Conservation (phyloP, 2,888 invertebrate species). For the Podotricha telesiphe region DNA sequence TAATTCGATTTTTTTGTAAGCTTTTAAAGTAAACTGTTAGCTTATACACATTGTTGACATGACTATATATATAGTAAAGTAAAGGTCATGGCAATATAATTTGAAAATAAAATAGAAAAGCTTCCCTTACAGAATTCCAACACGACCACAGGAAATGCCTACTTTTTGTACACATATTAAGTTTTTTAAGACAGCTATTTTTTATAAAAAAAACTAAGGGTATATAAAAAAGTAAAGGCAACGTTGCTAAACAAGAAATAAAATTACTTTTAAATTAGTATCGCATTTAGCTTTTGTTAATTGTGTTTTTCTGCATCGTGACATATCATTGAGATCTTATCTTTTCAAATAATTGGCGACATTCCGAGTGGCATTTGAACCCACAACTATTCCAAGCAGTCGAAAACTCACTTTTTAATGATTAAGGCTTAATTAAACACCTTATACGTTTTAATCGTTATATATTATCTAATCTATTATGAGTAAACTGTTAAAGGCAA, state of each 20-base stretch:
- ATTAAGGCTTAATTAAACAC: background rate
- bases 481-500: background rate
- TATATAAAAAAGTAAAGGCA: background rate
- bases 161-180: background rate
- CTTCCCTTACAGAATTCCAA: background rate
- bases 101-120: background rate
- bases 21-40: too few species aligned
- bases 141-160: background rate
- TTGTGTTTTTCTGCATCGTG: background rate
- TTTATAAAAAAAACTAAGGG: background rate
- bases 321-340: too few species aligned
- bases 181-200: background rate
- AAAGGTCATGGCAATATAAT: slow-evolving; percentile 4
- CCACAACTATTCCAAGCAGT: background rate
- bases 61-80: background rate
- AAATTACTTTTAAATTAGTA: background rate
- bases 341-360: too few species aligned
- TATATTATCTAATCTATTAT: background rate
- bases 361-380: too few species aligned
- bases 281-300: background rate
- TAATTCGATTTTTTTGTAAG: too few species aligned
- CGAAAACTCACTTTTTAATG: background rate
- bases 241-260: background rate
- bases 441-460: background rate
- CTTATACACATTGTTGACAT: background rate